Evolutionary conservation across 1,140 invertebrate species (phyloP).

Genomic region (Archivesica marissinica): DNA sequence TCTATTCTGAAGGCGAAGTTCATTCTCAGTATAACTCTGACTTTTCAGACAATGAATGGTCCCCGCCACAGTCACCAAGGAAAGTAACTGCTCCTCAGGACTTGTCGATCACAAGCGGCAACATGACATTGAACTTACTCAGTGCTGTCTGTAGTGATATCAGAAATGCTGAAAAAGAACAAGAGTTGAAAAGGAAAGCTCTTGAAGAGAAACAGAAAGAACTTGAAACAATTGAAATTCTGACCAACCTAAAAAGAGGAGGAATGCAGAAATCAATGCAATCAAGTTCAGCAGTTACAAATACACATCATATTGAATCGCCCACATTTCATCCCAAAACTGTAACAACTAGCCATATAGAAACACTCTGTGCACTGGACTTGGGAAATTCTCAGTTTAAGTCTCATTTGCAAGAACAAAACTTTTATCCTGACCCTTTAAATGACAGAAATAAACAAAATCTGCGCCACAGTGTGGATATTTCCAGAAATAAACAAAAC

Average conservation of each 20-base stretch:
- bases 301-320: neutral
- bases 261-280: constrained; percentile 5
- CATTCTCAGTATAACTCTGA: constrained; percentile 35
- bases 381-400: neutral
- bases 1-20: constrained; percentile 57
- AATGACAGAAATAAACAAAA: neutral
- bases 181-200: constrained; percentile 41
- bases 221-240: constrained; percentile 57
- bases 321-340: neutral
- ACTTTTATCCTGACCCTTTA: neutral
- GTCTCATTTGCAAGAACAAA: neutral
- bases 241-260: constrained; percentile 48
- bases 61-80: constrained; percentile 3
- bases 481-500: neutral
- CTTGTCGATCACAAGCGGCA: constrained; percentile 13
- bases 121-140: constrained; percentile 53
- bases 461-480: neutral
- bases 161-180: constrained; percentile 56
- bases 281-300: neutral
- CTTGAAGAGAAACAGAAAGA: constrained; percentile 56
- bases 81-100: constrained; percentile 40
- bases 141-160: constrained; percentile 61
- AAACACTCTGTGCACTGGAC: neutral
- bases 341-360: neutral
- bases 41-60: constrained; percentile 36